Evolutionary conservation across 1,140 invertebrate species (phyloP).

Genomic region (Euborellia annulipes): DNA sequence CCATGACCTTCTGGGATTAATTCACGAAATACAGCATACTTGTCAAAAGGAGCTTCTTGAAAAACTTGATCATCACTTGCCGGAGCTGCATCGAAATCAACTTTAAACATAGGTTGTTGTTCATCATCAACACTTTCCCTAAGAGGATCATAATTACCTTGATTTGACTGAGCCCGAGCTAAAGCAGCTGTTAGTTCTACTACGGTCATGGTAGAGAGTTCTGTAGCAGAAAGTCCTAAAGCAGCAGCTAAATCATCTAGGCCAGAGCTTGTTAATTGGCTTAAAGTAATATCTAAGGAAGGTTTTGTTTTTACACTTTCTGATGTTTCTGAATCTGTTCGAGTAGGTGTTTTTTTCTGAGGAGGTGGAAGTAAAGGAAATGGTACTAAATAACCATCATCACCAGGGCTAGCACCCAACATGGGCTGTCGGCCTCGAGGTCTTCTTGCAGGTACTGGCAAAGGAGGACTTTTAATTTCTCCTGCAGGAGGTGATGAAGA

Average conservation of each 20-base stretch:
- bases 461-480: constrained; percentile 5
- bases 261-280: constrained; percentile 62
- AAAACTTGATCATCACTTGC: constrained; percentile 16
- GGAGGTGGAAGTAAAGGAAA: constrained; percentile 25
- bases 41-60: constrained; percentile 38
- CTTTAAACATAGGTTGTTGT: constrained; percentile 30
- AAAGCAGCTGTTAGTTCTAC: constrained; percentile 67
- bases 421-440: constrained; percentile 27
- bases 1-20: constrained; percentile 51
- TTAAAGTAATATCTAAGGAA: constrained; percentile 56
- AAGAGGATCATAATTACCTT: constrained; percentile 13
- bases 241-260: constrained; percentile 58
- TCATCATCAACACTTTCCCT: constrained; percentile 19
- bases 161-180: constrained; percentile 23
- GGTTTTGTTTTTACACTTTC: constrained; percentile 15
- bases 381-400: constrained; percentile 14
- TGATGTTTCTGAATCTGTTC: constrained; percentile 18
- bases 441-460: constrained; percentile 22
- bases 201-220: constrained; percentile 68
- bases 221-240: constrained; percentile 53
- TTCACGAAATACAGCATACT: constrained; percentile 73
- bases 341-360: constrained; percentile 19
- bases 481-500: constrained; percentile 17
- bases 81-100: constrained; percentile 32
- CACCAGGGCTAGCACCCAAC: constrained; percentile 36